Percentiles rank a stretch among this genome's conserved stretches.
Conservation (phyloP, 2,888 invertebrate species). For the Drosophila barbarae region DNA sequence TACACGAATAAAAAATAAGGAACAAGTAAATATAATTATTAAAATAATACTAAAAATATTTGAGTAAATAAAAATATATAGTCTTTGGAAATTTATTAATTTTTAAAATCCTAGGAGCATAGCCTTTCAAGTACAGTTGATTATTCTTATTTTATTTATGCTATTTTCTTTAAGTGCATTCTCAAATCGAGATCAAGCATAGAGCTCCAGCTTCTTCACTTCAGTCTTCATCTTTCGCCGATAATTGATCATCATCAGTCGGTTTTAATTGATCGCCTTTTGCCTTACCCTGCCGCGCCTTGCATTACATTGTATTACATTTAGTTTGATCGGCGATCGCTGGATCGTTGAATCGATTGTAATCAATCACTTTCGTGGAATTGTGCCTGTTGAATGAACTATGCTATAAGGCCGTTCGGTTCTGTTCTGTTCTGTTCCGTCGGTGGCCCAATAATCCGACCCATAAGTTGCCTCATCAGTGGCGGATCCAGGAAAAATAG, state of each 20-base stretch:
- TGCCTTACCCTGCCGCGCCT: slow-evolving; percentile 29
- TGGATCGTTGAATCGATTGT: slow-evolving; percentile 56
- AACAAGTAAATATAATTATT: neutral
- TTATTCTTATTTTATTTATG: neutral
- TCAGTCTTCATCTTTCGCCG: slow-evolving; percentile 50
- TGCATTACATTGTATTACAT: slow-evolving; percentile 38
- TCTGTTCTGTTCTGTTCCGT: slow-evolving; percentile 7
- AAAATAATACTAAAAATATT: neutral
- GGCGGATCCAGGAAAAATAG: neutral
- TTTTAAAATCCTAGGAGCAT: rapidly evolving
- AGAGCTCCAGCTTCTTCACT: slow-evolving; percentile 39
- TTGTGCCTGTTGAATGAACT: slow-evolving; percentile 42
- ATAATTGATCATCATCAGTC: slow-evolving; percentile 74
- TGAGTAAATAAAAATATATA: too few relatives aligned
- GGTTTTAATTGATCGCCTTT: slow-evolving; percentile 71
- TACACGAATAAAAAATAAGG: slow-evolving; percentile 7
- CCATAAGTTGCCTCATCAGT: slow-evolving; percentile 22
- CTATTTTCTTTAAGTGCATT: slow-evolving; percentile 4
- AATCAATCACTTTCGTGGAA: slow-evolving; percentile 75
- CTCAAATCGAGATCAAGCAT: slow-evolving; percentile 21
- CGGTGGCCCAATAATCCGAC: slow-evolving; percentile 38
- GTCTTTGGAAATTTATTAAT: neutral
- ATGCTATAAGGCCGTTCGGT: slow-evolving; percentile 20
- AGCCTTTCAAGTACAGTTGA: neutral
- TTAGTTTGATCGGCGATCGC: slow-evolving; percentile 20